Evolutionary conservation across 2,113 vertebrate genomes (phyloP), one percentile per base, ranked within the genome.

Genomic region (Pontoporia blainvillei): DNA sequence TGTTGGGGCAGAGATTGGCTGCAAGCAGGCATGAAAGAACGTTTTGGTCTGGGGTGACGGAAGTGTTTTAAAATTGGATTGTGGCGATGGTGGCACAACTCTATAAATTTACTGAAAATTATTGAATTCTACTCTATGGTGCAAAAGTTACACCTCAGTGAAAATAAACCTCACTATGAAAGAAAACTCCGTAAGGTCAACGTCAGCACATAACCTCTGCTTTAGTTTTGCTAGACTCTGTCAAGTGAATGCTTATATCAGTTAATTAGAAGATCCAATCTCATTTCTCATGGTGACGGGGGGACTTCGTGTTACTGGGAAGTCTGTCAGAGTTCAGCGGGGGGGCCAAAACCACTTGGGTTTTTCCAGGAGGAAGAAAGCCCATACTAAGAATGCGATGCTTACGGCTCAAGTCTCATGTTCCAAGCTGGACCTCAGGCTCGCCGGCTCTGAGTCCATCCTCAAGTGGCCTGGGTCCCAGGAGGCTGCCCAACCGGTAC

Each of bases 231-330:
- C 54, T 5, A 13, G 62, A 39, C 25, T n/a, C n/a, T 6, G n/a
- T 4, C 9, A 0, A 2, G 46, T n/a, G 75, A 4, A 5, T 0
- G 21, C 85, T 64, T 20, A 2, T 5, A 0, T 3, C 10, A 11
- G n/a, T 62, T 6, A 6, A 18, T 39, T 5, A 21, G 25, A 46
- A 41, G 29, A 44, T 27, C 15, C 31, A 13, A 18, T 27, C 11
- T 0, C 27, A 27, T 1, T 76, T 2, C 15, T 27, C 29, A 11
- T 0, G 3, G 44, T 29, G 31, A 20, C 14, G 0, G 52, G 52
- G 66, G 66, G 23, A 36, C 46, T n/a, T 46, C 0, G 0, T 10
- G 14, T 36, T 34, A 0, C 29, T 14, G 41, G 34, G 5, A 52
- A 17, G 13, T 49, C 23, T 62, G n/a, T 57, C 7, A 2, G 5